These are phyloP conservation scores for Hyles lineata DNA, from an alignment of 2,888 invertebrate species.

Conservation along the genomic window DNA sequence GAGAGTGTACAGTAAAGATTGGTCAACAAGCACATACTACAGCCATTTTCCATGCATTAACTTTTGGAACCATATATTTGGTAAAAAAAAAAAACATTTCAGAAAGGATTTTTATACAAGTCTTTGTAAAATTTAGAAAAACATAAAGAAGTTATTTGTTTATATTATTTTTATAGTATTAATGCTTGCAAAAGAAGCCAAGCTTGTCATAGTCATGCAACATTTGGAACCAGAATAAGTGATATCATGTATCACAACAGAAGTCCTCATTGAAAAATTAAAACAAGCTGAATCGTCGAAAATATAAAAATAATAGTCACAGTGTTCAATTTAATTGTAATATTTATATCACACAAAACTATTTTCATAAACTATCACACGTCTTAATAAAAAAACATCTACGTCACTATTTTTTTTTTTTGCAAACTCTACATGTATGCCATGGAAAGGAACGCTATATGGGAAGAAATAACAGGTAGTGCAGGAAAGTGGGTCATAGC, in stretches of 20 bases:
- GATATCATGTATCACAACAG: background rate
- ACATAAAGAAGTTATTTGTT: background rate
- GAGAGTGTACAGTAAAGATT: constrained; percentile 78
- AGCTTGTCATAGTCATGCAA: constrained; percentile 20
- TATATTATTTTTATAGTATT: background rate
- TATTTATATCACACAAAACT: background rate
- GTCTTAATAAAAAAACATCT: constrained; percentile 5
- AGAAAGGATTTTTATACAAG: background rate
- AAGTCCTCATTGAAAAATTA: background rate
- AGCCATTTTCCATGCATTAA: constrained; percentile 58
- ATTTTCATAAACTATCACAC: background rate
- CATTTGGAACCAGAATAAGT: constrained; percentile 24
- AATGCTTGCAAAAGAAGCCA: constrained; percentile 22
- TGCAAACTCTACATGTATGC: constrained; percentile 9
- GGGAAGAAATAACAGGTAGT: constrained; percentile 58
- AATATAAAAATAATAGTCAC: background rate
- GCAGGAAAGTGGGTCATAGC: constrained; percentile 61
- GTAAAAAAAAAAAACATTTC: constrained; percentile 30
- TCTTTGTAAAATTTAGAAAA: background rate
- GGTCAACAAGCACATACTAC: constrained; percentile 50
- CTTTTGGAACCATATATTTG: constrained; percentile 36
- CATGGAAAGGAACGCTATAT: constrained; percentile 39
- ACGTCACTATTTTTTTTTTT: constrained; percentile 18
- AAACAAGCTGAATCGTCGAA: background rate
- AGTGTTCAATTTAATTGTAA: background rate